These are phyloP conservation scores for Cheumatopsyche charites DNA, from an alignment of 1,140 invertebrate species.

Conservation along the genomic window DNA sequence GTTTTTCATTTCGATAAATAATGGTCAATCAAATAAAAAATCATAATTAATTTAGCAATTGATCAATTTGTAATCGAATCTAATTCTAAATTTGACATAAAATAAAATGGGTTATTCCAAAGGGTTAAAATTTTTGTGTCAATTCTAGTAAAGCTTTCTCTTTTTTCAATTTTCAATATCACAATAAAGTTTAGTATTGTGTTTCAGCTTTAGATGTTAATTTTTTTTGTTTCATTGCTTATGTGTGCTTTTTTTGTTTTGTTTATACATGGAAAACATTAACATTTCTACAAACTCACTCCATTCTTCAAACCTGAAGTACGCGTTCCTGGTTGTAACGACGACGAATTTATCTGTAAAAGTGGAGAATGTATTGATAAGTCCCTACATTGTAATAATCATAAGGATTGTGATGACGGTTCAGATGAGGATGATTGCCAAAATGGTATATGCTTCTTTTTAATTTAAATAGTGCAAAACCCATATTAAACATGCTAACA, in stretches of 20 bases:
- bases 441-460: slow-evolving; percentile 37
- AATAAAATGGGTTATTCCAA: too few species aligned
- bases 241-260: slow-evolving; percentile 19
- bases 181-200: background rate
- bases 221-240: slow-evolving; percentile 3
- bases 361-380: slow-evolving; percentile 62
- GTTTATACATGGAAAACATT: slow-evolving; percentile 15
- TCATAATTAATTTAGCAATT: too few species aligned
- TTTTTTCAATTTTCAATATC: too few species aligned
- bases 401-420: slow-evolving; percentile 71
- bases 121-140: too few species aligned
- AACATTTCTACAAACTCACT: slow-evolving; percentile 2
- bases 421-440: slow-evolving; percentile 68
- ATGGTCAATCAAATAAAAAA: too few species aligned
- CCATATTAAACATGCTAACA: background rate
- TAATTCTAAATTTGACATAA: too few species aligned
- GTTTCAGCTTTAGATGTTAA: background rate
- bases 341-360: slow-evolving; percentile 27
- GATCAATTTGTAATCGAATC: too few species aligned
- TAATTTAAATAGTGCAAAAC: slow-evolving; percentile 5
- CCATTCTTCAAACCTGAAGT: slow-evolving; percentile 5
- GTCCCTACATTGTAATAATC: slow-evolving; percentile 67
- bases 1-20: too few species aligned
- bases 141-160: too few species aligned
- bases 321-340: slow-evolving; percentile 50